Percentiles rank a stretch among this genome's conserved stretches.
Conservation (phyloP, 2,113 vertebrate species). For the Sinocyclocheilus maitianheensis region DNA sequence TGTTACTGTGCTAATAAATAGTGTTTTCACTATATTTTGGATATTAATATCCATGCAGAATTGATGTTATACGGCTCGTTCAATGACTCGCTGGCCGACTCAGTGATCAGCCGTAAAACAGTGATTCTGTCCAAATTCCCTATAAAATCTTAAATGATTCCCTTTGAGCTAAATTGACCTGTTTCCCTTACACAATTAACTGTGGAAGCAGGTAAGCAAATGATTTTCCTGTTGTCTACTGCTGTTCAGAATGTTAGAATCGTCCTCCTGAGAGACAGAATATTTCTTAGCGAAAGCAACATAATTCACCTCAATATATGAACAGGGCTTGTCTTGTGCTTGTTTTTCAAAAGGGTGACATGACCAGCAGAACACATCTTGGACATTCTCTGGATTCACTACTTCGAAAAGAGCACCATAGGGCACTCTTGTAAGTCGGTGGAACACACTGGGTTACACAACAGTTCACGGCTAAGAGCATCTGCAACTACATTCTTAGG, state of each 20-base stretch:
- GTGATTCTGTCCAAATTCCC: too few species aligned
- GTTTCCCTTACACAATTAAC: neutral
- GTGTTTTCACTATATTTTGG: too few species aligned
- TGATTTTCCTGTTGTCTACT: neutral
- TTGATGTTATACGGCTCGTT: too few species aligned
- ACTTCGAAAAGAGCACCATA: too few species aligned
- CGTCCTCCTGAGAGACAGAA: neutral
- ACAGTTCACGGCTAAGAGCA: neutral
- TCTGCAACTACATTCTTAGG: neutral
- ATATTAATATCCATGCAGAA: too few species aligned
- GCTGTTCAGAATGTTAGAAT: neutral
- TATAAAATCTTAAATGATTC: too few species aligned
- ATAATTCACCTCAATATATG: neutral
- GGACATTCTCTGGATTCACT: too few species aligned
- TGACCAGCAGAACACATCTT: neutral
- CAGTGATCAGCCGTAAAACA: too few species aligned
- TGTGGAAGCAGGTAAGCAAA: constrained; percentile 1
- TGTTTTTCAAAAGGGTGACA: neutral
- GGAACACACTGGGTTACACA: neutral
- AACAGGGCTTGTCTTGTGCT: neutral
- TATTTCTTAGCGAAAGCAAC: neutral
- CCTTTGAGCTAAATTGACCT: too few species aligned
- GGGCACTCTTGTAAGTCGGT: too few species aligned
- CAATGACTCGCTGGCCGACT: too few species aligned
- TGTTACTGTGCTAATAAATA: too few species aligned